Conservation (phyloP, 2,888 invertebrate genomes). For the Drosophila koepferae region DNA sequence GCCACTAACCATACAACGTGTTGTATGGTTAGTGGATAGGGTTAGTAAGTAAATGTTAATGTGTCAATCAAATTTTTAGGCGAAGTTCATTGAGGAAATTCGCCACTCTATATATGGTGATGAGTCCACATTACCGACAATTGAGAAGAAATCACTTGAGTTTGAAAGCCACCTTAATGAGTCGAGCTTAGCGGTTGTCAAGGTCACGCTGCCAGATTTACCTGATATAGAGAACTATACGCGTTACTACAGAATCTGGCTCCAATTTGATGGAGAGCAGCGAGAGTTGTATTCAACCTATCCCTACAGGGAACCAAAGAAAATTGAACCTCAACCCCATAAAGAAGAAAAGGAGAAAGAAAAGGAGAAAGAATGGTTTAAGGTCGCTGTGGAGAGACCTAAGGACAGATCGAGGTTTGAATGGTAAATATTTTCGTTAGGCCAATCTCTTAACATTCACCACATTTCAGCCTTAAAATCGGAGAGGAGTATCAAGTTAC, state of each 20-base stretch:
- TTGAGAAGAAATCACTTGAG: conserved; percentile 84
- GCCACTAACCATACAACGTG: no score
- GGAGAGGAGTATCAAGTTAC: conserved; percentile 90
- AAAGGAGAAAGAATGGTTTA: conserved; percentile 68
- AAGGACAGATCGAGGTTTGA: conserved; percentile 61
- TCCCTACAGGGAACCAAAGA: conserved; percentile 73
- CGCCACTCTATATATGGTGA: conserved; percentile 39
- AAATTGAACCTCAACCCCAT: conserved; percentile 33
- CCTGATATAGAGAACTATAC: conserved; percentile 67
- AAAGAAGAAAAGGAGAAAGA: no score
- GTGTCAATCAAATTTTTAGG: conserved; percentile 11
- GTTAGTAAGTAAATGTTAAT: not conserved
- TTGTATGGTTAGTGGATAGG: no score
- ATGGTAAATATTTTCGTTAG: not conserved
- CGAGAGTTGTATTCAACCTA: conserved; percentile 68
- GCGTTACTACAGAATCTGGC: conserved; percentile 64
- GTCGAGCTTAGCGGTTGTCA: conserved; percentile 88
- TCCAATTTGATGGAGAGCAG: conserved; percentile 68
- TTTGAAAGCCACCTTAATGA: conserved; percentile 86
- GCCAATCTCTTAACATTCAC: not conserved
- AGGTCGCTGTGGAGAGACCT: conserved; percentile 47
- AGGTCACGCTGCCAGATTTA: conserved; percentile 87
- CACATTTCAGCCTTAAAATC: conserved; percentile 86
- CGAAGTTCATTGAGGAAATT: conserved; percentile 71
- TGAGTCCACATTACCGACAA: conserved; percentile 52